A percentile compares a stretch with the other conserved stretches of the same genome.
Evolutionary conservation across 2,113 vertebrate species (phyloP).

Genomic region (Acanthisitta chloris): DNA sequence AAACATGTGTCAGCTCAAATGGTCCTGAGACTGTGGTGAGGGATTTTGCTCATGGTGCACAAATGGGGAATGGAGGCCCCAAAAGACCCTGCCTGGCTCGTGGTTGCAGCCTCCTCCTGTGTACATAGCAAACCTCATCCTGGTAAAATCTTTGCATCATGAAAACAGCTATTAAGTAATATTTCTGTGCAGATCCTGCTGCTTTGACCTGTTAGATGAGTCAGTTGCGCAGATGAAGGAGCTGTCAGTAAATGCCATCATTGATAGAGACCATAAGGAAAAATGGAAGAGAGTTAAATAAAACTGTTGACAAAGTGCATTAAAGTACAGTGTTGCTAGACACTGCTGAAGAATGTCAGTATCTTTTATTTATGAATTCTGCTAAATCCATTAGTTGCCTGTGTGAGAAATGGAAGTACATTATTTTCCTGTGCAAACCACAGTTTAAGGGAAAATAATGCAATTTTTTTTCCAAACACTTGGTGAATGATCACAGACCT

Average conservation of each 20-base stretch:
- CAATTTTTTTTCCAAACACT: not conserved
- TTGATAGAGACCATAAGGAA: not conserved
- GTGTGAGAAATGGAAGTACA: constrained; percentile 34
- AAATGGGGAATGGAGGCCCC: not conserved
- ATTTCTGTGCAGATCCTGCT: not conserved
- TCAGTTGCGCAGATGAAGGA: not conserved
- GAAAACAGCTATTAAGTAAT: not conserved
- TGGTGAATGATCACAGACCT: not conserved
- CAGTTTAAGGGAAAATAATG: constrained; percentile 19
- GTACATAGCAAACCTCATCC: not conserved
- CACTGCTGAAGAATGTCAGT: not conserved
- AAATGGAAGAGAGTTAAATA: constrained; percentile 26
- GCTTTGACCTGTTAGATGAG: not conserved
- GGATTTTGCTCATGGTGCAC: not conserved
- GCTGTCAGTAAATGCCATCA: not conserved
- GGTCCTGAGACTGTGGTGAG: not conserved
- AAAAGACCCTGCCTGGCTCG: not conserved
- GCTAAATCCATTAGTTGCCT: constrained; percentile 48
- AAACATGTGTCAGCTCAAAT: not conserved
- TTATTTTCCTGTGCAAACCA: constrained; percentile 20
- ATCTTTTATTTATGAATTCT: constrained; percentile 58
- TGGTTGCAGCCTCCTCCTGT: not conserved
- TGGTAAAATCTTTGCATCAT: not conserved
- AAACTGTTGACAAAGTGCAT: constrained; percentile 13
- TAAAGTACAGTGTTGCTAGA: constrained; percentile 14